These are phyloP conservation scores for Hyaena hyaena DNA, from an alignment of 2,113 vertebrate genomes.

Conservation along the genomic window DNA sequence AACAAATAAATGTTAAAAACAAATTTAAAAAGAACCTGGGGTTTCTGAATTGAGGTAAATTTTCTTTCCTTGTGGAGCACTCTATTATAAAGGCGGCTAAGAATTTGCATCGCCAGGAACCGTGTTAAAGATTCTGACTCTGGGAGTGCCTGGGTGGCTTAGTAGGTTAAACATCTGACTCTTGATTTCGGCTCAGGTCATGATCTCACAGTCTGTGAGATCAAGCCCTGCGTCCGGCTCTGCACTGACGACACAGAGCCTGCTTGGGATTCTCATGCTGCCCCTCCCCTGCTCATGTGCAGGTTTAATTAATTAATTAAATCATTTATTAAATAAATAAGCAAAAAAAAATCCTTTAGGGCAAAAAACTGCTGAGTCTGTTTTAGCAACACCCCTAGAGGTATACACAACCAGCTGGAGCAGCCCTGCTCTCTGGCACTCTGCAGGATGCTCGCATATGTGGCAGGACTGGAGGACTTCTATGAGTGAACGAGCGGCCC, in stretches of 20 bases:
- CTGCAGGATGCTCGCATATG: rapidly evolving
- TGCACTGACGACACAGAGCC: too few relatives aligned
- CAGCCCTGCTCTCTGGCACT: not conserved
- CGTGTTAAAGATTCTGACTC: not conserved
- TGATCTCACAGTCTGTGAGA: too few relatives aligned
- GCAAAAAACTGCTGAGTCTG: not conserved
- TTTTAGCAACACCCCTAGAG: not conserved
- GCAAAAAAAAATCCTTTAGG: too few relatives aligned
- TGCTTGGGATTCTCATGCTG: too few relatives aligned
- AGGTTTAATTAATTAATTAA: too few relatives aligned
- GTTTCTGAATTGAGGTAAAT: not conserved
- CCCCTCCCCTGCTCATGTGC: too few relatives aligned
- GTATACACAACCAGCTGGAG: rapidly evolving
- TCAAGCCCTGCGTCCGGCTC: too few relatives aligned
- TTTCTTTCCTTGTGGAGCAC: not conserved
- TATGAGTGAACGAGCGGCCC: not conserved
- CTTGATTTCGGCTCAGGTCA: too few relatives aligned
- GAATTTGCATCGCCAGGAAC: not conserved
- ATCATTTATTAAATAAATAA: too few relatives aligned
- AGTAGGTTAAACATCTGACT: too few relatives aligned
- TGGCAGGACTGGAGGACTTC: not conserved
- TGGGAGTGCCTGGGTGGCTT: too few relatives aligned
- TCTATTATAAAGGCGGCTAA: not conserved
- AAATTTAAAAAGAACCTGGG: not conserved
- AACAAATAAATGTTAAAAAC: too few relatives aligned